These are phyloP conservation scores for Cydia pomonella DNA, from an alignment of 1,140 invertebrate genomes.

Conservation along the genomic window DNA sequence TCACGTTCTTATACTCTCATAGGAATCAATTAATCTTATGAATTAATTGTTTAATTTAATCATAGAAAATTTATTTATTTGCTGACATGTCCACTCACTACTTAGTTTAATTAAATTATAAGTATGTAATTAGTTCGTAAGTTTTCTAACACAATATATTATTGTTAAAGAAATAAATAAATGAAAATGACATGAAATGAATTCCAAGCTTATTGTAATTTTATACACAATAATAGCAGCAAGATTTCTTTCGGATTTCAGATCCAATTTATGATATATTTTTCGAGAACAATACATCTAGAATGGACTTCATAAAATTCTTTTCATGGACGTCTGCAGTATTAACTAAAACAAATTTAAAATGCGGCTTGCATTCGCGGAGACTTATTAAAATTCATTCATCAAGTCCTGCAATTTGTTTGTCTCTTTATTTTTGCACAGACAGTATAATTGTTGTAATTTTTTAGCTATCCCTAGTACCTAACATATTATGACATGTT, in stretches of 20 bases:
- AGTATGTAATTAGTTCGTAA: too few relatives aligned
- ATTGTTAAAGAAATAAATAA: too few relatives aligned
- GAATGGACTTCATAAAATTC: constrained; percentile 12
- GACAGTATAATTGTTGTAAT: not conserved
- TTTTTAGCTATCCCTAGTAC: not conserved
- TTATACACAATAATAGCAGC: not conserved
- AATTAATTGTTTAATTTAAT: too few relatives aligned
- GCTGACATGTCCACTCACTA: too few relatives aligned
- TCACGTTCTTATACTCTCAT: too few relatives aligned
- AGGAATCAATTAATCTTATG: too few relatives aligned
- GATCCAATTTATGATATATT: constrained; percentile 2
- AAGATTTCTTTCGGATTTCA: not conserved
- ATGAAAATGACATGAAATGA: too few relatives aligned
- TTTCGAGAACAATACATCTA: not conserved
- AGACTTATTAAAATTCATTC: constrained; percentile 18
- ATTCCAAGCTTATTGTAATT: not conserved
- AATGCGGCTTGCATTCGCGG: not conserved
- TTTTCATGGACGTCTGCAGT: not conserved
- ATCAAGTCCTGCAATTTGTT: not conserved
- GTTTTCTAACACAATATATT: too few relatives aligned
- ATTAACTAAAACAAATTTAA: constrained; percentile 9
- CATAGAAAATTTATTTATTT: too few relatives aligned
- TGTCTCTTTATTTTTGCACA: not conserved
- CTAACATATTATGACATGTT: not conserved
- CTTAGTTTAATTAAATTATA: too few relatives aligned